Percentiles rank a stretch among this genome's conserved stretches.
These are phyloP conservation scores for Troides helena DNA, from an alignment of 2,888 invertebrate genomes.

Conservation along the genomic window DNA sequence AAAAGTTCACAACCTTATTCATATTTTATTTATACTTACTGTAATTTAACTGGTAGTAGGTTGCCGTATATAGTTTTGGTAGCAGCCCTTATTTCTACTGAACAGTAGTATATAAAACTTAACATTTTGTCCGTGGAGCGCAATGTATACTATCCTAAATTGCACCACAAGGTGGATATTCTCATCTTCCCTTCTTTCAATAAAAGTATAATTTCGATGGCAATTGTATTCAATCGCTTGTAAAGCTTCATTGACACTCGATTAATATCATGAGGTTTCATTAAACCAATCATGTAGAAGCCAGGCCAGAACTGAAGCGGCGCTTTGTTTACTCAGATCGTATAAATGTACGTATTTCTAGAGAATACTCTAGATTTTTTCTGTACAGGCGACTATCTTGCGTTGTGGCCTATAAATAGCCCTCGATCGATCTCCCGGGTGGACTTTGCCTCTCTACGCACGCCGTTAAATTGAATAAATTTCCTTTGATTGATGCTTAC, in stretches of 20 bases:
- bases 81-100: too few species aligned
- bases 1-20: not conserved
- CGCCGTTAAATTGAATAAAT: conserved; percentile 50
- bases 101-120: too few species aligned
- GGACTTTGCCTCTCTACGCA: conserved; percentile 50
- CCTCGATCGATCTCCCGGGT: conserved; percentile 36
- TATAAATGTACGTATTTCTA: not conserved
- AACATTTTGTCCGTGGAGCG: too few species aligned
- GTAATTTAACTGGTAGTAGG: too few species aligned
- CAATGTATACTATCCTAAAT: too few species aligned
- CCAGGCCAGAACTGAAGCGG: not conserved
- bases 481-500: conserved; percentile 40
- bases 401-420: conserved; percentile 42
- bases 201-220: not conserved
- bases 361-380: conserved; percentile 1
- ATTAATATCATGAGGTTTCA: conserved; percentile 18
- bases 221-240: conserved; percentile 42
- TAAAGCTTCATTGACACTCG: conserved; percentile 46
- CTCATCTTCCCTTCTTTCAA: too few species aligned
- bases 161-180: too few species aligned
- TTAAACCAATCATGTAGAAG: not conserved
- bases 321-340: not conserved
- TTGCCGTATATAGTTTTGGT: too few species aligned
- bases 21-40: too few species aligned
- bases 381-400: conserved; percentile 8